These are phyloP conservation scores for Ciconia maguari DNA, from an alignment of 2,113 vertebrate genomes.

Conservation along the genomic window DNA sequence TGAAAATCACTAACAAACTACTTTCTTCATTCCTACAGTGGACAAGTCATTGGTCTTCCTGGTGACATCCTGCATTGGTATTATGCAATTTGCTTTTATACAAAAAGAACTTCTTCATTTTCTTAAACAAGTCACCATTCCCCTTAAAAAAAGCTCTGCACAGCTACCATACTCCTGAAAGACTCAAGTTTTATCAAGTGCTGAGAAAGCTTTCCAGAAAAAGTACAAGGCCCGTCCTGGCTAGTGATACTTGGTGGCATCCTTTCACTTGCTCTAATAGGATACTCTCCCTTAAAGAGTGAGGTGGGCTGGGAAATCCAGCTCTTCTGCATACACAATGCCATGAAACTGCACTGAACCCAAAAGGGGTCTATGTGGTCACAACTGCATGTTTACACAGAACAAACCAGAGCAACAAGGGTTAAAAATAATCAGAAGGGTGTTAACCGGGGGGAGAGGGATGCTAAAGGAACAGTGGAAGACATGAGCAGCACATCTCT, in stretches of 20 bases:
- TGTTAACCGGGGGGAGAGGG: neutral
- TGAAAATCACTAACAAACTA: neutral
- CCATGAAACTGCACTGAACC: neutral
- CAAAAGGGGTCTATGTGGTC: neutral
- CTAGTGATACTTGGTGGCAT: neutral
- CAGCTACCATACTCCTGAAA: neutral
- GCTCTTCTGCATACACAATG: neutral
- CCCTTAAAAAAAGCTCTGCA: neutral
- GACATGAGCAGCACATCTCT: neutral
- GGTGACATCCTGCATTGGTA: neutral
- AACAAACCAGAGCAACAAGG: neutral
- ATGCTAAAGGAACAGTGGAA: neutral
- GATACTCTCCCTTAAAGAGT: neutral
- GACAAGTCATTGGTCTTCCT: neutral
- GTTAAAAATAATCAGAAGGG: neutral
- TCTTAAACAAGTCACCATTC: neutral
- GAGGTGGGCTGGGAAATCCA: neutral
- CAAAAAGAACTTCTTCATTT: neutral
- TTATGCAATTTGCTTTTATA: neutral
- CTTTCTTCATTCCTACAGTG: neutral
- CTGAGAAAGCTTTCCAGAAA: neutral
- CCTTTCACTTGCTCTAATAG: neutral
- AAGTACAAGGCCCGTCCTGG: neutral
- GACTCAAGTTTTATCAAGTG: neutral
- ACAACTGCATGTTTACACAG: neutral